A percentile compares a stretch with the other conserved stretches of the same genome.
These are phyloP conservation scores for Gerosis bhagava DNA, from an alignment of 2,888 invertebrate genomes.

Conservation along the genomic window DNA sequence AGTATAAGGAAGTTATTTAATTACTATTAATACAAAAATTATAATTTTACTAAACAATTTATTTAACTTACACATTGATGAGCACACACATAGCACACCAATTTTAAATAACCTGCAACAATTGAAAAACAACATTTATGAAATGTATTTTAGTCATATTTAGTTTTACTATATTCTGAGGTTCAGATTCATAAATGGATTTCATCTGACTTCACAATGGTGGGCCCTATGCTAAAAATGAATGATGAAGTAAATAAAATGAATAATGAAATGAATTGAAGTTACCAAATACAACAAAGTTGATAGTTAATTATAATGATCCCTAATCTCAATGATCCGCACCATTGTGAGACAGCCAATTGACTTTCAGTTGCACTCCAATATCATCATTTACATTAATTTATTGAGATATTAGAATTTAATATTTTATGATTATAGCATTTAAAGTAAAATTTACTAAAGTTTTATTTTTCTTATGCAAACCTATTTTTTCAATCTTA, in stretches of 20 bases:
- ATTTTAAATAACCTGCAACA: neutral
- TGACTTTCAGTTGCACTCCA: conserved; percentile 77
- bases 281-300: conserved; percentile 40
- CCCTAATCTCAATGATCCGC: conserved; percentile 51
- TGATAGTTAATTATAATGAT: conserved; percentile 23
- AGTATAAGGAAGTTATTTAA: no score
- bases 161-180: neutral
- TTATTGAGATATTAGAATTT: no score
- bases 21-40: no score
- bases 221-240: conserved; percentile 55
- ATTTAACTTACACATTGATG: no score
- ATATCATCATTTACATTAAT: conserved; percentile 74
- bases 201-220: conserved; percentile 66
- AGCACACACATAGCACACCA: neutral
- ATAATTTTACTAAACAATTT: no score
- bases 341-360: conserved; percentile 59
- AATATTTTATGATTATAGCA: no score
- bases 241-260: conserved; percentile 23
- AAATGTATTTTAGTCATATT: neutral
- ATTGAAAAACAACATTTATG: neutral
- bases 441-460: no score
- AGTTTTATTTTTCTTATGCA: no score
- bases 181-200: conserved; percentile 1
- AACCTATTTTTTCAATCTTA: no score
- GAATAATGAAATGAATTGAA: conserved; percentile 13